phyloP scores from a whole-genome alignment of 1,140 invertebrate species.

The Drosophila sechellia region DNA sequence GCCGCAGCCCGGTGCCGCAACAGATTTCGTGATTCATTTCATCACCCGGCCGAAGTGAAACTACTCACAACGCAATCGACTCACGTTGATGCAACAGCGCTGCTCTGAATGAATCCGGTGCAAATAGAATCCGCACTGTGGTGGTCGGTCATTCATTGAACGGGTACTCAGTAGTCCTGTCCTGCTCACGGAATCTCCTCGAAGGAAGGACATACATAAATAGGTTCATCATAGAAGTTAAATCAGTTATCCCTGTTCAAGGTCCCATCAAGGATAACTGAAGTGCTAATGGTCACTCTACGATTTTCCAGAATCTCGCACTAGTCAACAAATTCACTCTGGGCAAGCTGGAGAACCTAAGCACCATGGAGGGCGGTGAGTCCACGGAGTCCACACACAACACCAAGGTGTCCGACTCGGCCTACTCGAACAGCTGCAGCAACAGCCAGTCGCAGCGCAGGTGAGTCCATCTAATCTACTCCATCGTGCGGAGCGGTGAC shows the following conservation, averaged over 20 bases:
- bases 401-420: slow-evolving; percentile 90
- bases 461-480: slow-evolving; percentile 75
- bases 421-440: slow-evolving; percentile 90
- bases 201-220: too few relatives aligned
- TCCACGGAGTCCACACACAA: slow-evolving; percentile 83
- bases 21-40: slow-evolving; percentile 11
- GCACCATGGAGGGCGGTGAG: slow-evolving; percentile 81
- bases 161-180: too few relatives aligned
- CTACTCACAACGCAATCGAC: neutral
- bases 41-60: slow-evolving; percentile 1
- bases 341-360: slow-evolving; percentile 1
- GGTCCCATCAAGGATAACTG: too few relatives aligned
- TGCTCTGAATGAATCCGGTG: slow-evolving; percentile 2
- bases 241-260: too few relatives aligned
- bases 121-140: neutral
- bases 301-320: neutral
- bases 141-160: neutral
- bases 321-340: neutral
- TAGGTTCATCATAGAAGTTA: too few relatives aligned
- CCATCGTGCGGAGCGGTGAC: too few relatives aligned
- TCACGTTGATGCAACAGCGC: neutral
- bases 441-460: slow-evolving; percentile 91
- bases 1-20: neutral
- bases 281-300: neutral
- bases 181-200: neutral